A percentile compares a stretch with the other conserved stretches of the same genome.
Conservation (phyloP, 2,113 vertebrate genomes). For the Solenodon paradoxus region DNA sequence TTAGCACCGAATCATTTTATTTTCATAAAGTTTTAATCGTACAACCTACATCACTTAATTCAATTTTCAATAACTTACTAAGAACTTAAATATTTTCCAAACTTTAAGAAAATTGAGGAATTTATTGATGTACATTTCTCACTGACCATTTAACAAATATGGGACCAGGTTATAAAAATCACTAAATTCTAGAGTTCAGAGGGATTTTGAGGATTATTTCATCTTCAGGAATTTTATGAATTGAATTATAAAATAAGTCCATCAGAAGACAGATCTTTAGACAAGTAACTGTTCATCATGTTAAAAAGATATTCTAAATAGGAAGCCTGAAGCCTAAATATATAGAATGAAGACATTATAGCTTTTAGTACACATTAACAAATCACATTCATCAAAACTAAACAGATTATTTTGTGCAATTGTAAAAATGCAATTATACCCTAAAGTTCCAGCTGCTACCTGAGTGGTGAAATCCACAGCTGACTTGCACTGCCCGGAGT, state of each 20-base stretch:
- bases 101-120: constrained; percentile 16
- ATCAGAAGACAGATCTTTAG: not conserved
- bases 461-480: constrained; percentile 99
- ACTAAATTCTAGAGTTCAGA: constrained; percentile 9
- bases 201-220: not conserved
- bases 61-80: not conserved
- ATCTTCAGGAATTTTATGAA: constrained; percentile 1
- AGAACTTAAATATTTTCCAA: not conserved
- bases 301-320: constrained; percentile 16
- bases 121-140: not conserved
- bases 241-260: not conserved
- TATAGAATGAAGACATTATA: no score
- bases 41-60: not conserved
- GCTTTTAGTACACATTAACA: not conserved
- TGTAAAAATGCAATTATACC: constrained; percentile 69
- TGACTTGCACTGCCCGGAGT: constrained; percentile 95
- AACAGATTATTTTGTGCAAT: constrained; percentile 48
- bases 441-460: constrained; percentile 84
- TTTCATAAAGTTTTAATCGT: constrained; percentile 13
- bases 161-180: not conserved
- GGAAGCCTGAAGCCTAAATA: no score
- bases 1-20: not conserved
- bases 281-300: not conserved
- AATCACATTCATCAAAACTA: not conserved
- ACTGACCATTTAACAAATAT: not conserved